These are phyloP conservation scores for Phymastichus coffea DNA, from an alignment of 1,140 invertebrate species.

Conservation along the genomic window DNA sequence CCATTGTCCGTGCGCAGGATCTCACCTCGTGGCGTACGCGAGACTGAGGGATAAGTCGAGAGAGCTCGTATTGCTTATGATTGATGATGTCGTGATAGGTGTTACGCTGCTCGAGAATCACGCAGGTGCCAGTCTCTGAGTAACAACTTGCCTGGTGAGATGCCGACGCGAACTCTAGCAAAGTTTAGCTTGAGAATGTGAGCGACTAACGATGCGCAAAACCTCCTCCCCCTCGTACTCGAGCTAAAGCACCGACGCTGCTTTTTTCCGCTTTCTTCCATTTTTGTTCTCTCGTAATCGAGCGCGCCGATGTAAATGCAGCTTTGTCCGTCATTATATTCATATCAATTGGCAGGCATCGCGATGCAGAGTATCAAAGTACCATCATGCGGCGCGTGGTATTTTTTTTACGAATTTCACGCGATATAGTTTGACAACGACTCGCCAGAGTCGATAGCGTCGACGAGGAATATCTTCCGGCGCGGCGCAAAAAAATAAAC, in stretches of 20 bases:
- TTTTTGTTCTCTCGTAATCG: background rate
- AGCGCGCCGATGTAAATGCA: background rate
- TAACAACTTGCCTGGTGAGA: conserved; percentile 16
- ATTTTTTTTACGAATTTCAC: background rate
- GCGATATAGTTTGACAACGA: too few relatives aligned
- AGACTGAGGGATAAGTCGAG: too few relatives aligned
- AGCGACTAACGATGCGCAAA: too few relatives aligned
- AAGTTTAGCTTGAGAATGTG: too few relatives aligned
- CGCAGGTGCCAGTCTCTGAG: conserved; percentile 22
- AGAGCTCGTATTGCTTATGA: conserved; percentile 22
- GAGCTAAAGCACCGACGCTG: too few relatives aligned
- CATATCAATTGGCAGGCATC: background rate
- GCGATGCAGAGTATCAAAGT: background rate
- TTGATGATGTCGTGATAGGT: conserved; percentile 19
- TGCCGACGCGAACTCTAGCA: too few relatives aligned
- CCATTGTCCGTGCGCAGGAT: background rate
- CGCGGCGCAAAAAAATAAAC: background rate
- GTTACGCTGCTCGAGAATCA: conserved; percentile 1
- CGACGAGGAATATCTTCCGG: too few relatives aligned
- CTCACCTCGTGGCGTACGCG: background rate
- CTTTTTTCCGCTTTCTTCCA: background rate
- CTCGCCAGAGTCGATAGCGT: too few relatives aligned
- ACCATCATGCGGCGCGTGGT: background rate
- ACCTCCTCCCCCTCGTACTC: too few relatives aligned
- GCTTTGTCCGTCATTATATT: background rate